Percentiles rank a stretch among this genome's conserved stretches.
Evolutionary conservation across 2,888 invertebrate genomes (phyloP).

Genomic region (Drepanosiphum platanoidis): DNA sequence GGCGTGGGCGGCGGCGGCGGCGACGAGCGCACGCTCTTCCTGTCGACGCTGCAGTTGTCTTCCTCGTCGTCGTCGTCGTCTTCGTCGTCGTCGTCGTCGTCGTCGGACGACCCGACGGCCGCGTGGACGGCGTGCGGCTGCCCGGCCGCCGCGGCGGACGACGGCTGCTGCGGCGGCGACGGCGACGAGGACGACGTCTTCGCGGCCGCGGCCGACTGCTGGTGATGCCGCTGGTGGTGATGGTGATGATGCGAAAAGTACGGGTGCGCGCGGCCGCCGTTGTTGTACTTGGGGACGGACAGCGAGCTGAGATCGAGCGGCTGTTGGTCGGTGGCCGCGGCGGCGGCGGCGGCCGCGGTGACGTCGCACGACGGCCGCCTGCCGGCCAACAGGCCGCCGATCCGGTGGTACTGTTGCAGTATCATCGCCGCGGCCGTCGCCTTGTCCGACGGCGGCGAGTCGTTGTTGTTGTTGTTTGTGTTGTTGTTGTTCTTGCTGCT

Average conservation of each 20-base stretch:
- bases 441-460: constrained; percentile 58
- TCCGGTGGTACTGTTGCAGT: constrained; percentile 51
- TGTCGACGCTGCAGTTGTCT: constrained; percentile 11
- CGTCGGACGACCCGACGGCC: constrained; percentile 51
- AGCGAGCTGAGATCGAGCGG: constrained; percentile 59
- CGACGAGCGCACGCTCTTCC: constrained; percentile 33
- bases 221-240: constrained; percentile 63
- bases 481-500: constrained; percentile 62
- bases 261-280: constrained; percentile 56
- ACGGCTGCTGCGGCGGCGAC: constrained; percentile 46
- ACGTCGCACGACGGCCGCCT: constrained; percentile 36
- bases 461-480: constrained; percentile 59
- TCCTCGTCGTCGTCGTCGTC: constrained; percentile 48
- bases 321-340: constrained; percentile 39
- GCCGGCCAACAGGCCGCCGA: constrained; percentile 29
- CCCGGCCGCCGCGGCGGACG: constrained; percentile 23
- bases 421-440: constrained; percentile 53
- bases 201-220: neutral
- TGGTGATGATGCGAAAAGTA: constrained; percentile 44
- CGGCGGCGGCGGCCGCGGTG: constrained; percentile 10
- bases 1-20: constrained; percentile 19
- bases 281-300: constrained; percentile 52
- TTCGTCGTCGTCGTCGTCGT: constrained; percentile 46
- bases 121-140: constrained; percentile 50
- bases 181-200: constrained; percentile 15